Conservation (phyloP, 2,797 vertebrate genomes). For the Morus bassanus region DNA sequence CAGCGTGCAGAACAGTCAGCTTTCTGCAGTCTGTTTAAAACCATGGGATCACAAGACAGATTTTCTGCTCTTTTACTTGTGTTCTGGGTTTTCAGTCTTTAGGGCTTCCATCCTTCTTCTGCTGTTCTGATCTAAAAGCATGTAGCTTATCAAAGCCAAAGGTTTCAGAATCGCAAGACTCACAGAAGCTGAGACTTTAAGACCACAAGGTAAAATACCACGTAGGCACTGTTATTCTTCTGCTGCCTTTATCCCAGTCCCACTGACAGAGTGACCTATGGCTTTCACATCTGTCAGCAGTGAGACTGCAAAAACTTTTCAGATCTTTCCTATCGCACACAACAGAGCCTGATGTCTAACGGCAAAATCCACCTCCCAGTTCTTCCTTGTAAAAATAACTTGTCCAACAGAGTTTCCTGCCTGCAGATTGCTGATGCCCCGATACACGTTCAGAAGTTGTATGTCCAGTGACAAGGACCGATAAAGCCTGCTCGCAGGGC, state of each 20-base stretch:
- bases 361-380: not conserved
- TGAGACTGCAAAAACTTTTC: not conserved
- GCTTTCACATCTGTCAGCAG: not conserved
- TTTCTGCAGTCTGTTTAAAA: not conserved
- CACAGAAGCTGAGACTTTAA: not conserved
- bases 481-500: not conserved
- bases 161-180: not conserved
- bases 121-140: not conserved
- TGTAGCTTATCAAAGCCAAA: not conserved
- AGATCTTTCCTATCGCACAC: not conserved
- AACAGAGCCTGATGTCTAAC: not conserved
- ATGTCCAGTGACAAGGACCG: not conserved
- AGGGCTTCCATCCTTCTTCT: not conserved
- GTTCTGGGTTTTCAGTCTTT: not conserved
- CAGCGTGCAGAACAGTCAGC: not conserved
- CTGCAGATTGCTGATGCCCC: not conserved
- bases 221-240: not conserved
- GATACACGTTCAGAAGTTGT: accelerated
- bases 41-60: not conserved
- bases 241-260: not conserved
- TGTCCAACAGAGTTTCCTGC: not conserved
- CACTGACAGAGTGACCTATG: not conserved
- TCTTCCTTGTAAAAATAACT: not conserved
- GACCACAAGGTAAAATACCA: not conserved
- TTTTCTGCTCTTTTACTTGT: not conserved